These are phyloP conservation scores for Polyploca ridens DNA, from an alignment of 2,888 invertebrate genomes.

Conservation along the genomic window DNA sequence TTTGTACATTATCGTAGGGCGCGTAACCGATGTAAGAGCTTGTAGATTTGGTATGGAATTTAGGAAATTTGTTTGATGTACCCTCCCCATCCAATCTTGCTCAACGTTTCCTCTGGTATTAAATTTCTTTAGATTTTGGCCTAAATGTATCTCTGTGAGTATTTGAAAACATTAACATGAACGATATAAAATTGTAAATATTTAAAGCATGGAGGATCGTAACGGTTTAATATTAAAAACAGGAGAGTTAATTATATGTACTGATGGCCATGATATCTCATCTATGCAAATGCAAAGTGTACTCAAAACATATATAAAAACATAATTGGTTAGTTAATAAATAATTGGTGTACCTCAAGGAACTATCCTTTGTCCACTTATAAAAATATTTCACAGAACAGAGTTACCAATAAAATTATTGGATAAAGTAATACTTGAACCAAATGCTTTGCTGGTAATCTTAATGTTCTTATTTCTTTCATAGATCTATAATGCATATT, in stretches of 20 bases:
- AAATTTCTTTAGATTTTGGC: conserved; percentile 22
- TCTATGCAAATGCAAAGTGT: background rate
- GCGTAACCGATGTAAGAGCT: conserved; percentile 72
- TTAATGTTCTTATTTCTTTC: conserved; percentile 26
- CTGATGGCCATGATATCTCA: background rate
- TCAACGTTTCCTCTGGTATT: conserved; percentile 26
- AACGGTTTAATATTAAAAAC: background rate
- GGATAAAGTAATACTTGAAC: conserved; percentile 13
- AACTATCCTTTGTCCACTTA: conserved; percentile 34
- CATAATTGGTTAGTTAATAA: conserved; percentile 16
- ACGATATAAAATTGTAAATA: conserved; percentile 20
- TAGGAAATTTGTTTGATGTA: conserved; percentile 27
- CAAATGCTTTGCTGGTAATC: conserved; percentile 21
- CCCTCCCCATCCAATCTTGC: conserved; percentile 24
- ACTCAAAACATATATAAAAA: conserved; percentile 8
- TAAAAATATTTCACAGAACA: conserved; percentile 13
- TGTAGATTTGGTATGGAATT: conserved; percentile 74
- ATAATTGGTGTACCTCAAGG: conserved; percentile 47
- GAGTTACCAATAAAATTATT: background rate
- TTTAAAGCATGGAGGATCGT: background rate
- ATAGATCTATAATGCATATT: conserved; percentile 50
- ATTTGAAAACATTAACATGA: conserved; percentile 20
- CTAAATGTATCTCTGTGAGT: conserved; percentile 30
- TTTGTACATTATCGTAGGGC: conserved; percentile 68
- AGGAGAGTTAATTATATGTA: background rate